phyloP scores from a whole-genome alignment of 2,113 vertebrate genomes.

The Crypturellus undulatus region DNA sequence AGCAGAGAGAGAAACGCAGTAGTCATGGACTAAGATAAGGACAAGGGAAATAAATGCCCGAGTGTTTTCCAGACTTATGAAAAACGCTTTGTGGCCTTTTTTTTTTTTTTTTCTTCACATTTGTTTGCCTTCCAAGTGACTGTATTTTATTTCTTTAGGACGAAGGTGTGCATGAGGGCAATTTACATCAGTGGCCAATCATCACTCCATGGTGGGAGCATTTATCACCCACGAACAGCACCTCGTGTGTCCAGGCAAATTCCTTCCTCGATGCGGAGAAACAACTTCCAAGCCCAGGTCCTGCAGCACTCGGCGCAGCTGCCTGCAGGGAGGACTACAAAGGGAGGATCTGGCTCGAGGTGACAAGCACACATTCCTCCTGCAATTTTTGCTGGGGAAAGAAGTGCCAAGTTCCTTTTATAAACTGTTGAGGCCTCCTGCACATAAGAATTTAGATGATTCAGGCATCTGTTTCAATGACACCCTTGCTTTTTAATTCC shows the following conservation, averaged over 20 bases:
- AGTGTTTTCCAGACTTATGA: slow-evolving; percentile 68
- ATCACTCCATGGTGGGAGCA: background rate
- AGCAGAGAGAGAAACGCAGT: slow-evolving; percentile 82
- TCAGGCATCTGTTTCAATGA: slow-evolving; percentile 24
- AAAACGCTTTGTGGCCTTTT: slow-evolving; percentile 55
- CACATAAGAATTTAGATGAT: background rate
- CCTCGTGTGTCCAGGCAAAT: slow-evolving; percentile 1
- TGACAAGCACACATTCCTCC: background rate
- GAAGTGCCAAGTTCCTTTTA: slow-evolving; percentile 25
- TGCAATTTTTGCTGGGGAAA: background rate
- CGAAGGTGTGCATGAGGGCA: slow-evolving; percentile 49
- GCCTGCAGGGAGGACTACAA: background rate
- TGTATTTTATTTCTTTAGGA: slow-evolving; percentile 65
- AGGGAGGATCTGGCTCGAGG: background rate
- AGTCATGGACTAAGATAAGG: slow-evolving; percentile 76
- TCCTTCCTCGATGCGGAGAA: background rate
- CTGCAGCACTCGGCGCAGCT: background rate
- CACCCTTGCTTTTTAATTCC: slow-evolving; percentile 39
- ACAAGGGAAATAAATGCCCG: slow-evolving; percentile 71
- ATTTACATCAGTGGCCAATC: slow-evolving; percentile 61
- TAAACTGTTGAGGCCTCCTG: background rate
- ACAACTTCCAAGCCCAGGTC: background rate
- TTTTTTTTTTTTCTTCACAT: background rate
- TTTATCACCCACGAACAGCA: slow-evolving; percentile 40
- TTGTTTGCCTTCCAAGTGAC: slow-evolving; percentile 64